Evolutionary conservation across 2,888 invertebrate genomes (phyloP).

Genomic region (Caenorhabditis uteleia): DNA sequence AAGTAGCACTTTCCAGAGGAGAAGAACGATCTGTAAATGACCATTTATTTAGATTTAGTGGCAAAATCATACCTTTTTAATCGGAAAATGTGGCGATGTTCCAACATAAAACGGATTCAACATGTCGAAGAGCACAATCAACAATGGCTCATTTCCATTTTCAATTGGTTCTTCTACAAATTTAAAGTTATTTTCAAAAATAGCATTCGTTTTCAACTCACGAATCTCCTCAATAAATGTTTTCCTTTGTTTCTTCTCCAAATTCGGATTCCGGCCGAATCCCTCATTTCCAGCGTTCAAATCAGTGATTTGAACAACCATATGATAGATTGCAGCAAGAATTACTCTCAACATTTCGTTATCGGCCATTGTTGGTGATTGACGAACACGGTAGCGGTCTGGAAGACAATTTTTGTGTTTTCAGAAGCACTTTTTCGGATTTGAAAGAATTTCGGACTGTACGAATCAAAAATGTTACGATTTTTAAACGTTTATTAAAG

Average conservation of each 20-base stretch:
- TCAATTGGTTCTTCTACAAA: slow-evolving; percentile 62
- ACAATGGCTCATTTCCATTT: slow-evolving; percentile 48
- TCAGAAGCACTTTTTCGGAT: too few relatives aligned
- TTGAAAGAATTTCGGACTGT: too few relatives aligned
- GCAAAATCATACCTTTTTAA: slow-evolving; percentile 80
- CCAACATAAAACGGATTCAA: slow-evolving; percentile 95
- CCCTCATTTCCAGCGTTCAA: slow-evolving; percentile 15
- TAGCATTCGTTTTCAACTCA: too few relatives aligned
- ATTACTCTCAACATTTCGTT: slow-evolving; percentile 89
- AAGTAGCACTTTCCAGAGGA: slow-evolving; percentile 93
- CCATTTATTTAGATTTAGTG: slow-evolving; percentile 5
- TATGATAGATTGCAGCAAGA: slow-evolving; percentile 88
- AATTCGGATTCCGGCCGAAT: background rate
- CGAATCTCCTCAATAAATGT: slow-evolving; percentile 23
- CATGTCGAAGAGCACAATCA: slow-evolving; percentile 87
- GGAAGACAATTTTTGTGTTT: too few relatives aligned
- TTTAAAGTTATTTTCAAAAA: background rate
- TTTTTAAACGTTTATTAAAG: too few relatives aligned
- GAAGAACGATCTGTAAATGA: slow-evolving; percentile 78
- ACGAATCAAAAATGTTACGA: too few relatives aligned
- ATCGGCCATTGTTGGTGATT: slow-evolving; percentile 80
- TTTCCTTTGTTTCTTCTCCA: slow-evolving; percentile 20
- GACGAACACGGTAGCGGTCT: slow-evolving; percentile 7
- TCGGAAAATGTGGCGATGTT: slow-evolving; percentile 93
- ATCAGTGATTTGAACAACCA: slow-evolving; percentile 76